Base-by-base conservation (phyloP, 2,113 vertebrate species). In the Scatophagus argus region DNA sequence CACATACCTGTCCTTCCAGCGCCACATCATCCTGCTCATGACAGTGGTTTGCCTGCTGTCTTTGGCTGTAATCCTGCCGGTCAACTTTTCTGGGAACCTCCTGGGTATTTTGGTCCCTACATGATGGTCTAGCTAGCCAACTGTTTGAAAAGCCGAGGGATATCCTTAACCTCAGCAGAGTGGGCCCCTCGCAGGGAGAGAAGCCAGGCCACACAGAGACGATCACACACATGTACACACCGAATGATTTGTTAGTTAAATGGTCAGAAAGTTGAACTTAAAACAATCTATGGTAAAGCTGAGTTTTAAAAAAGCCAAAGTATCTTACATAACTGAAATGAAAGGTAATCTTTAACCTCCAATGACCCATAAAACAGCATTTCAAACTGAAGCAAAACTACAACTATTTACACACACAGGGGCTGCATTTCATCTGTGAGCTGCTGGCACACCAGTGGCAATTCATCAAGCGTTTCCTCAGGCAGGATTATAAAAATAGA, bases 1-100 rank as follows among this genome's bases (percentile, higher is more conserved):
- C 78, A 98, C 95, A 49, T 99, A 99, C 95, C 95, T 99, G 91
- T 97, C 93, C 88, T 99, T 99, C 93, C 98, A 99, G 93, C 96
- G 97, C 60, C 97, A 99, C 89, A 94, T 98, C 79, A 95, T 99
- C 85, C 89, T 97, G 80, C 95, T 97, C 46, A 91, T 97, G 88
- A 93, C 94, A 2, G 89, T 98, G 77, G 93, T 98, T 84, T 97
- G 97, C 71, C 89, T 98, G 89, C 95, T 98, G 49, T 99, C 98
- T 0, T 92, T 99, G 90, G 95, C 96, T 21, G 90, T 99, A 72
- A 96, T 99, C 89, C 93, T 99, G 79, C 98, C 98, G 0, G 90
- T 99, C 94, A 99, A 99, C 95, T 95, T 99, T 93, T 96, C 94
- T 0, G 98, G 98, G 46, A 94, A 94, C 79, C 95, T 98, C 70